A percentile compares a stretch with the other conserved stretches of the same genome.
phyloP scores from a whole-genome alignment of 1,140 invertebrate species.

The Schmidtea mediterranea region DNA sequence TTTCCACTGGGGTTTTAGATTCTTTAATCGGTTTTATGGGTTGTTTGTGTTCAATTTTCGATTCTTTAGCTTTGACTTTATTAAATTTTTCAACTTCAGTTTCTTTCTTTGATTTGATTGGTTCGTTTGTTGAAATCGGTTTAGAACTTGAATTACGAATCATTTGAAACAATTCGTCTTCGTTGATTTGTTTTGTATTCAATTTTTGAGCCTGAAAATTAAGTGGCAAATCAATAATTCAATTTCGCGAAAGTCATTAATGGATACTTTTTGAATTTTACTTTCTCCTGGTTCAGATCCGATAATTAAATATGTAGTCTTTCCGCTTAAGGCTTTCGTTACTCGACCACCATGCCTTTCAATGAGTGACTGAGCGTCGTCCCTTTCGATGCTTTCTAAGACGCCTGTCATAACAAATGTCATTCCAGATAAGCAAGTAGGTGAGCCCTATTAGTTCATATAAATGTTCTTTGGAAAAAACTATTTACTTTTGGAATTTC shows the following conservation, averaged over 20 bases:
- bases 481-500: constrained; percentile 45
- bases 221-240: neutral
- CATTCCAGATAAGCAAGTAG: constrained; percentile 40
- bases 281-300: constrained; percentile 54
- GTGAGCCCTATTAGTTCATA: neutral
- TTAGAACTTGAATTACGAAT: constrained; percentile 24
- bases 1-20: neutral
- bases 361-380: constrained; percentile 45
- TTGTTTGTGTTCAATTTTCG: neutral
- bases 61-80: neutral
- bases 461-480: constrained; percentile 22
- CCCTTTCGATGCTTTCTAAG: constrained; percentile 54
- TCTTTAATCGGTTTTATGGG: neutral
- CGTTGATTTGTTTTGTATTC: constrained; percentile 40
- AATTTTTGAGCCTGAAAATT: constrained; percentile 34
- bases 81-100: no score
- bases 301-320: constrained; percentile 50
- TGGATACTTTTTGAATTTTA: constrained; percentile 45
- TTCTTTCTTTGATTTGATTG: no score
- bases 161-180: constrained; percentile 54
- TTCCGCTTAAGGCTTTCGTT: constrained; percentile 43
- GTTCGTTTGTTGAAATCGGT: neutral
- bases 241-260: neutral
- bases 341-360: constrained; percentile 51
- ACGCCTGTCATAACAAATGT: constrained; percentile 61